Evolutionary conservation across 2,113 vertebrate genomes (phyloP).

Genomic region (Monopterus albus): DNA sequence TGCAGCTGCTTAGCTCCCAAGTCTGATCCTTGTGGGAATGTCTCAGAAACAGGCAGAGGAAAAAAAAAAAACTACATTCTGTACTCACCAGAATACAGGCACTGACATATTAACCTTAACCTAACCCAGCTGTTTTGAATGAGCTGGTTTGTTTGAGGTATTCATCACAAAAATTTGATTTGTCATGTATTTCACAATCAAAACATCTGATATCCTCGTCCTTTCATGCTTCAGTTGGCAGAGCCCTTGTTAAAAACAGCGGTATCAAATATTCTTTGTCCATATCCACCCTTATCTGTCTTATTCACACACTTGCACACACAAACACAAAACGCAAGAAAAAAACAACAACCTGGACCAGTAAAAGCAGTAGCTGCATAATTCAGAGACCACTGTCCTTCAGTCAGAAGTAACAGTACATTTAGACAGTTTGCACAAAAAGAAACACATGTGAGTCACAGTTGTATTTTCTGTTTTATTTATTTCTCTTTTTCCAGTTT

Average conservation of each 20-base stretch:
- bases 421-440: too few species aligned
- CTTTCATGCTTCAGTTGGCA: not conserved
- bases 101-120: too few species aligned
- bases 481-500: too few species aligned
- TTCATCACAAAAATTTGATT: not conserved
- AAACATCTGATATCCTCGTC: not conserved
- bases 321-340: not conserved
- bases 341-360: not conserved
- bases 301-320: not conserved
- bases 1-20: constrained; percentile 26
- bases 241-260: not conserved
- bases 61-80: not conserved
- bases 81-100: not conserved
- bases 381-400: too few species aligned
- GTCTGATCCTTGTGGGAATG: constrained; percentile 68
- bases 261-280: not conserved
- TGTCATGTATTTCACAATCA: not conserved
- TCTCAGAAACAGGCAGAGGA: not conserved
- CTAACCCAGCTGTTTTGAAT: not conserved
- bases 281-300: not conserved
- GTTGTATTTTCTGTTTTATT: too few species aligned
- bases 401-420: too few species aligned
- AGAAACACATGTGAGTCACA: too few species aligned
- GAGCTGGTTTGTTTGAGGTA: not conserved
- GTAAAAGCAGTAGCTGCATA: not conserved